phyloP scores from a whole-genome alignment of 2,888 invertebrate genomes.

The Malachius bipustulatus region DNA sequence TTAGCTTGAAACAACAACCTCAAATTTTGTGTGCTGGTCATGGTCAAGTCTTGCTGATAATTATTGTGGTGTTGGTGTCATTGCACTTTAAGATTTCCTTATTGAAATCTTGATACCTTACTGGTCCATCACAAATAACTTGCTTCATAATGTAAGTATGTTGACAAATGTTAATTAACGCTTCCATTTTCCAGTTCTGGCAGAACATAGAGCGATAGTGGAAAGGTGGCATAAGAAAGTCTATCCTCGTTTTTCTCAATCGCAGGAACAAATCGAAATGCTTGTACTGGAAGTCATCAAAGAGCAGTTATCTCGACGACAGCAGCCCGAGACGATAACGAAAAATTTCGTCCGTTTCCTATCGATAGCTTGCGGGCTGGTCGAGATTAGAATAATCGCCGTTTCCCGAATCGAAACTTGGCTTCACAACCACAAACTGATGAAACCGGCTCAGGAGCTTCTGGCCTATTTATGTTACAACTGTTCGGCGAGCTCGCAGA shows the following conservation, averaged over 20 bases:
- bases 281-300: slow-evolving; percentile 77
- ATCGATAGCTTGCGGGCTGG: slow-evolving; percentile 74
- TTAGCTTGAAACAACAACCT: too few species aligned
- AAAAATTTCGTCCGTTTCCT: slow-evolving; percentile 79
- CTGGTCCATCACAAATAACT: too few species aligned
- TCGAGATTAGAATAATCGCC: slow-evolving; percentile 70
- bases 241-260: slow-evolving; percentile 46
- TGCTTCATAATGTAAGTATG: too few species aligned
- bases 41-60: too few species aligned
- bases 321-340: slow-evolving; percentile 76
- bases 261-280: slow-evolving; percentile 60
- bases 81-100: too few species aligned
- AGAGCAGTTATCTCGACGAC: slow-evolving; percentile 75
- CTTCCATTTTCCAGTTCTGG: slow-evolving; percentile 29
- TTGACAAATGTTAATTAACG: too few species aligned
- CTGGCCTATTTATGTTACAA: slow-evolving; percentile 85
- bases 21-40: too few species aligned
- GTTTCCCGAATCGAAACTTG: slow-evolving; percentile 79
- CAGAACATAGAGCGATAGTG: slow-evolving; percentile 35
- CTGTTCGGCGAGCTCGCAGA: slow-evolving; percentile 56
- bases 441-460: slow-evolving; percentile 84
- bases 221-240: slow-evolving; percentile 39
- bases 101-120: too few species aligned
- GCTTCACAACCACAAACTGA: slow-evolving; percentile 92
- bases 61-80: too few species aligned